Percentiles rank a stretch among this genome's conserved stretches.
Evolutionary conservation across 1,140 invertebrate genomes (phyloP).

Genomic region (Caerostris extrusa): DNA sequence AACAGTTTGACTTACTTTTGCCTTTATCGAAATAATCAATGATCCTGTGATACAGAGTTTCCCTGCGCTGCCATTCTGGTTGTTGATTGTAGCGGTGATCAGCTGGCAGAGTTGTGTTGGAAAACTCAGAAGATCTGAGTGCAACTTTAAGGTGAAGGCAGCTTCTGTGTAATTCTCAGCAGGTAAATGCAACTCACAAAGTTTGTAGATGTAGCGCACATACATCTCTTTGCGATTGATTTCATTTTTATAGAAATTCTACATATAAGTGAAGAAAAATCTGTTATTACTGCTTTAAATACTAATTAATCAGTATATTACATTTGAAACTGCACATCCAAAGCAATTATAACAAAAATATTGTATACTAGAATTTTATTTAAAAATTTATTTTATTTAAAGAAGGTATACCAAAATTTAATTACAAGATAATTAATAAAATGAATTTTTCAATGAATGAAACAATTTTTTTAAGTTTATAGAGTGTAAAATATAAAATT

Average conservation of each 20-base stretch:
- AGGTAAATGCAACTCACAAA: slow-evolving; percentile 95
- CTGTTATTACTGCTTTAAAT: too few species aligned
- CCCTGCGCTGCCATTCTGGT: slow-evolving; percentile 95
- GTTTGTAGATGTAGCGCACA: slow-evolving; percentile 96
- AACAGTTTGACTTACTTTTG: slow-evolving; percentile 85
- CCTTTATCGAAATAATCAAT: slow-evolving; percentile 97
- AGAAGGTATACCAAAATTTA: too few species aligned
- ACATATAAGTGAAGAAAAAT: slow-evolving; percentile 79
- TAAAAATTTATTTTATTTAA: too few species aligned
- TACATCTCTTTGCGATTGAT: slow-evolving; percentile 98
- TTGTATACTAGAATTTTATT: too few species aligned
- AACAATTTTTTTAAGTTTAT: too few species aligned
- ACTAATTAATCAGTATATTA: too few species aligned
- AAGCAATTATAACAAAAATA: too few species aligned
- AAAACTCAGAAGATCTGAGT: slow-evolving; percentile 95
- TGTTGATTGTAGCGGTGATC: slow-evolving; percentile 83
- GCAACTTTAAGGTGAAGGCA: slow-evolving; percentile 95
- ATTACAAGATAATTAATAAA: too few species aligned
- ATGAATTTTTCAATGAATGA: too few species aligned
- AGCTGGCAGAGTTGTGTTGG: slow-evolving; percentile 86
- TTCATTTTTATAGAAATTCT: slow-evolving; percentile 98
- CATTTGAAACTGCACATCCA: too few species aligned
- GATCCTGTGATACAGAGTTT: slow-evolving; percentile 94
- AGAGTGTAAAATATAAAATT: too few species aligned
- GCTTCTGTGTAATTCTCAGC: slow-evolving; percentile 98